phyloP scores from a whole-genome alignment of 2,888 invertebrate species.

The Rhingia rostrata region DNA sequence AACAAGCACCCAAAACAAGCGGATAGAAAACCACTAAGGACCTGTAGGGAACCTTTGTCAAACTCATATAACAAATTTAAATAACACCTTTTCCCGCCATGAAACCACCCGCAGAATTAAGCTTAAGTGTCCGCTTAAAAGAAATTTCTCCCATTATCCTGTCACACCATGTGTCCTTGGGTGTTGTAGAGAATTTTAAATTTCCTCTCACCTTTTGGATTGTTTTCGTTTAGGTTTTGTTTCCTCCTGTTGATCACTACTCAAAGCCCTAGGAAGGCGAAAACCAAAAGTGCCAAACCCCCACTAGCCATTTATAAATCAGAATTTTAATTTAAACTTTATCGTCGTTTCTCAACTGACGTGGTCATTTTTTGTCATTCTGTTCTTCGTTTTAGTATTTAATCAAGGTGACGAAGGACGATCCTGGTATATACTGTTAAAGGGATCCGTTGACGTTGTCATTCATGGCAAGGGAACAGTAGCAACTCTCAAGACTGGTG shows the following conservation, averaged over 20 bases:
- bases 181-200: constrained; percentile 32
- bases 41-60: constrained; percentile 15
- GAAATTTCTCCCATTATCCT: constrained; percentile 31
- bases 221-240: constrained; percentile 11
- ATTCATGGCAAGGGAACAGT: constrained; percentile 93
- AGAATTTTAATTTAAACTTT: constrained; percentile 60
- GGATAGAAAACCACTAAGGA: constrained; percentile 4
- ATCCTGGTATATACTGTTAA: constrained; percentile 92
- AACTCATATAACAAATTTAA: constrained; percentile 13
- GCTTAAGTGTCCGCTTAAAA: constrained; percentile 37
- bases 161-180: constrained; percentile 30
- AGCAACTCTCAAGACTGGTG: constrained; percentile 91
- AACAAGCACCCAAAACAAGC: constrained; percentile 13
- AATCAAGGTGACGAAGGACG: constrained; percentile 93
- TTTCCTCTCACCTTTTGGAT: constrained; percentile 40
- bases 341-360: constrained; percentile 25
- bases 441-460: constrained; percentile 92
- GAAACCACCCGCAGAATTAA: constrained; percentile 1
- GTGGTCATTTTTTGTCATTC: neutral
- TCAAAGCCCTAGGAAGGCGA: neutral
- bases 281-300: constrained; percentile 1
- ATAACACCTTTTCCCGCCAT: neutral
- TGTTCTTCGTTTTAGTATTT: constrained; percentile 85
- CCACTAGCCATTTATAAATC: constrained; percentile 47
- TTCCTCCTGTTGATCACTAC: neutral